Conservation (phyloP, 2,888 invertebrate species). For the Masnerella sp. region DNA sequence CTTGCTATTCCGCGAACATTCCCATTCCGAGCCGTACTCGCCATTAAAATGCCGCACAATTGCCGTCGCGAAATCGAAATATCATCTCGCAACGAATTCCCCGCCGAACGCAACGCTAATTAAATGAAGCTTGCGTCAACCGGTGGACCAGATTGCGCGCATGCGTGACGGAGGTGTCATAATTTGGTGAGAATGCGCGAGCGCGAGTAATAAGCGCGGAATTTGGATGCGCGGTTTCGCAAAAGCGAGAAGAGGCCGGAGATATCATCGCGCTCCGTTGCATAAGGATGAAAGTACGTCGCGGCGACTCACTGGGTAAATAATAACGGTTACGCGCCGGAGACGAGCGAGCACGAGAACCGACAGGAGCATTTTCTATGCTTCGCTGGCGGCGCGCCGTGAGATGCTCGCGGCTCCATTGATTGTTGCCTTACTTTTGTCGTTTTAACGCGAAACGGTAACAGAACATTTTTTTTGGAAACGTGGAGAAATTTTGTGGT, state of each 20-base stretch:
- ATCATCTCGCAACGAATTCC: too few species aligned
- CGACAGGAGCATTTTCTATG: slow-evolving; percentile 45
- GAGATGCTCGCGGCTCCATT: slow-evolving; percentile 48
- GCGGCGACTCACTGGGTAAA: slow-evolving; percentile 74
- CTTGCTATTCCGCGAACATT: too few species aligned
- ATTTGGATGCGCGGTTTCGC: slow-evolving; percentile 23
- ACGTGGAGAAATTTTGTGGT: too few species aligned
- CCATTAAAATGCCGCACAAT: too few species aligned
- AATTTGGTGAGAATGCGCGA: slow-evolving; percentile 41
- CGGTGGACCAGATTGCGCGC: slow-evolving; percentile 12
- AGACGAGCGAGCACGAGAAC: slow-evolving; percentile 56
- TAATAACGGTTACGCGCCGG: slow-evolving; percentile 75
- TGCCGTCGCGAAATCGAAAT: too few species aligned
- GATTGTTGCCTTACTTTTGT: slow-evolving; percentile 28
- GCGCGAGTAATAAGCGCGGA: slow-evolving; percentile 30
- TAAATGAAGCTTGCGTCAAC: slow-evolving; percentile 13
- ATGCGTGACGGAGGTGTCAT: slow-evolving; percentile 28
- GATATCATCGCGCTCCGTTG: slow-evolving; percentile 71
- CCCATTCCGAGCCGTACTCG: too few species aligned
- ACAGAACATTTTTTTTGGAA: too few species aligned
- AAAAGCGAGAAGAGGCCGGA: slow-evolving; percentile 51
- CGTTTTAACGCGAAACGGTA: neutral
- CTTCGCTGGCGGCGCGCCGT: slow-evolving; percentile 44
- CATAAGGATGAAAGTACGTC: slow-evolving; percentile 75
- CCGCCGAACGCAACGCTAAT: too few species aligned